Percentiles rank a stretch among this genome's conserved stretches.
Conservation (phyloP, 1,140 invertebrate genomes). For the Ceratina japonica region DNA sequence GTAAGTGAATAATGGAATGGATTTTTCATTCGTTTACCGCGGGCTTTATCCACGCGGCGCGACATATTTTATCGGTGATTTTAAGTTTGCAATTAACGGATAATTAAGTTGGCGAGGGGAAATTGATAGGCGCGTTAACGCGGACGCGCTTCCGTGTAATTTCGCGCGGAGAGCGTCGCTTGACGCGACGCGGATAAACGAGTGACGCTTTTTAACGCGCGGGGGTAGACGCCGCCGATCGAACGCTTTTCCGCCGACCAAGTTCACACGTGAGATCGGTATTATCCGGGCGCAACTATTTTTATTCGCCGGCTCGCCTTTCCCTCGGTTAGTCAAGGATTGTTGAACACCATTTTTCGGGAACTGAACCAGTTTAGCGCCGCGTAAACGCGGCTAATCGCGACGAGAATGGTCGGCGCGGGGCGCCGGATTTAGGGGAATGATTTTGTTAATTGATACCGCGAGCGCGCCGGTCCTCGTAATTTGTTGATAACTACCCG, state of each 20-base stretch:
- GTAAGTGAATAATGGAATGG: too few relatives aligned
- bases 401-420: neutral
- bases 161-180: neutral
- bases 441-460: slow-evolving; percentile 36
- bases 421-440: slow-evolving; percentile 17
- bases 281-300: too few relatives aligned
- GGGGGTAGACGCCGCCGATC: neutral
- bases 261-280: neutral
- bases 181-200: slow-evolving; percentile 4
- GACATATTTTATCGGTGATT: slow-evolving; percentile 16
- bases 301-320: too few relatives aligned
- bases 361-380: neutral
- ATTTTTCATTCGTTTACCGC: too few relatives aligned
- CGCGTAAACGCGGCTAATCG: slow-evolving; percentile 19
- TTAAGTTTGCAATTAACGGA: slow-evolving; percentile 23
- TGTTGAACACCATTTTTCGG: neutral
- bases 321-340: too few relatives aligned
- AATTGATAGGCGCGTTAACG: slow-evolving; percentile 20
- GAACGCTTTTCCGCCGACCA: neutral
- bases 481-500: neutral
- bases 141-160: slow-evolving; percentile 4
- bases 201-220: neutral
- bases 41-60: neutral
- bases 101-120: slow-evolving; percentile 11
- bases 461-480: neutral